Conservation (phyloP, 1,140 invertebrate species). For the Papilio polyxenes region DNA sequence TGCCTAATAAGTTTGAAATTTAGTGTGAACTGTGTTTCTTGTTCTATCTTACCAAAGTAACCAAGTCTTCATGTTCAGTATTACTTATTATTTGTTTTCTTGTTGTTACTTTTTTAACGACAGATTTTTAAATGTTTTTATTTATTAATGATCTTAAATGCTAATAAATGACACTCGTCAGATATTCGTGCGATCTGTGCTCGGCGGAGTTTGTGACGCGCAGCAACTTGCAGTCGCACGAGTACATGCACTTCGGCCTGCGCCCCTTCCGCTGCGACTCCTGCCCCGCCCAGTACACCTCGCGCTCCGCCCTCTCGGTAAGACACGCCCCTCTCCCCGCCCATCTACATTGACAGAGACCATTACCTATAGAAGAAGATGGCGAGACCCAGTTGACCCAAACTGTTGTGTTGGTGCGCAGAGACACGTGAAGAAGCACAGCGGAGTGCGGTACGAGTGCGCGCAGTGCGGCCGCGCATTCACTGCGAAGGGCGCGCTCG, state of each 20-base stretch:
- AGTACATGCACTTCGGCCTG: slow-evolving; percentile 58
- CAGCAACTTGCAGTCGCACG: slow-evolving; percentile 54
- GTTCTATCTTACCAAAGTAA: too few species aligned
- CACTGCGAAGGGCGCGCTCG: slow-evolving; percentile 57
- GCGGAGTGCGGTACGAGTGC: slow-evolving; percentile 54
- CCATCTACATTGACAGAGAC: too few species aligned
- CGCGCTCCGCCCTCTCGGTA: slow-evolving; percentile 56
- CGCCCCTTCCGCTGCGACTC: slow-evolving; percentile 58
- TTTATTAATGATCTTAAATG: too few species aligned
- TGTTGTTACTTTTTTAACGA: background rate
- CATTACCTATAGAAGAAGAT: too few species aligned
- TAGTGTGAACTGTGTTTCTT: too few species aligned
- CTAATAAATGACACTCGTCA: background rate
- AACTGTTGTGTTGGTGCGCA: slow-evolving; percentile 41
- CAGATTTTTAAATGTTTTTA: background rate
- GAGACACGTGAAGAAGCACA: slow-evolving; percentile 63
- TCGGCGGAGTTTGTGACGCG: slow-evolving; percentile 56
- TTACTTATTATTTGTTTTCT: too few species aligned
- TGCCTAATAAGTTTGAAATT: too few species aligned
- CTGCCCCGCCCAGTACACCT: slow-evolving; percentile 64
- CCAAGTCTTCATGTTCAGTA: too few species aligned
- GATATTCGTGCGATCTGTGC: slow-evolving; percentile 54
- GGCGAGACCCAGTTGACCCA: too few species aligned
- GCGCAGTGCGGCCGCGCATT: slow-evolving; percentile 60
- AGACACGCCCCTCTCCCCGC: slow-evolving; percentile 21